phyloP scores from a whole-genome alignment of 2,113 vertebrate genomes.

The Pomatostomus ruficeps region DNA sequence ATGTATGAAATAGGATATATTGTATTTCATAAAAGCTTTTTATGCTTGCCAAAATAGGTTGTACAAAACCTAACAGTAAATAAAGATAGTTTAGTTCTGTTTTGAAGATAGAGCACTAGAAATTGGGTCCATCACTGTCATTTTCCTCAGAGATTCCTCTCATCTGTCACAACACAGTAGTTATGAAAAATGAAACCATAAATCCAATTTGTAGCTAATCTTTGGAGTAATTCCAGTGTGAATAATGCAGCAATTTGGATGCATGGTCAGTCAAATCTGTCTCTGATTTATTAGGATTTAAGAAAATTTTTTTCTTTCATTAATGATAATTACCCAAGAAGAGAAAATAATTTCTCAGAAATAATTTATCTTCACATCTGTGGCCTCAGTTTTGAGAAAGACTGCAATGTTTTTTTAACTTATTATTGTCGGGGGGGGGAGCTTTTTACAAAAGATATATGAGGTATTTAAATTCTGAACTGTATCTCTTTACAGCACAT shows the following conservation, averaged over 20 bases:
- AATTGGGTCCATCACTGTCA: conserved; percentile 70
- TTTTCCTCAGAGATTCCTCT: conserved; percentile 71
- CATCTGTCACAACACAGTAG: conserved; percentile 76
- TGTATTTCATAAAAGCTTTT: conserved; percentile 58
- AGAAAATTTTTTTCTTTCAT: conserved; percentile 72
- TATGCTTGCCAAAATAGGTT: conserved; percentile 70
- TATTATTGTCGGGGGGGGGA: conserved; percentile 14
- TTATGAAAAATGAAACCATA: conserved; percentile 83
- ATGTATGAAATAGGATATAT: conserved; percentile 12
- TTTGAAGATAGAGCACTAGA: conserved; percentile 55
- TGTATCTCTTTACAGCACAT: conserved; percentile 62
- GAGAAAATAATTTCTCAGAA: conserved; percentile 73
- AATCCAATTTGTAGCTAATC: conserved; percentile 85
- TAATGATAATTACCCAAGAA: conserved; percentile 77
- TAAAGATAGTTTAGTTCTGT: conserved; percentile 63
- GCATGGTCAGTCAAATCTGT: conserved; percentile 77
- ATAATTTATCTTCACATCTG: conserved; percentile 62
- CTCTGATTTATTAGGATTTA: conserved; percentile 79
- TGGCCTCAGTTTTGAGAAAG: conserved; percentile 53
- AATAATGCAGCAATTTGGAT: conserved; percentile 81
- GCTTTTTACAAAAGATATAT: conserved; percentile 62
- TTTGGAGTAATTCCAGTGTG: conserved; percentile 82
- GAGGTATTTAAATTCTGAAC: conserved; percentile 63
- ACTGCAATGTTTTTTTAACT: conserved; percentile 61
- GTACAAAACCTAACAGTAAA: conserved; percentile 53